Evolutionary conservation across 2,113 vertebrate genomes (phyloP), one percentile per base, ranked within the genome.

Genomic region (Menura novaehollandiae): DNA sequence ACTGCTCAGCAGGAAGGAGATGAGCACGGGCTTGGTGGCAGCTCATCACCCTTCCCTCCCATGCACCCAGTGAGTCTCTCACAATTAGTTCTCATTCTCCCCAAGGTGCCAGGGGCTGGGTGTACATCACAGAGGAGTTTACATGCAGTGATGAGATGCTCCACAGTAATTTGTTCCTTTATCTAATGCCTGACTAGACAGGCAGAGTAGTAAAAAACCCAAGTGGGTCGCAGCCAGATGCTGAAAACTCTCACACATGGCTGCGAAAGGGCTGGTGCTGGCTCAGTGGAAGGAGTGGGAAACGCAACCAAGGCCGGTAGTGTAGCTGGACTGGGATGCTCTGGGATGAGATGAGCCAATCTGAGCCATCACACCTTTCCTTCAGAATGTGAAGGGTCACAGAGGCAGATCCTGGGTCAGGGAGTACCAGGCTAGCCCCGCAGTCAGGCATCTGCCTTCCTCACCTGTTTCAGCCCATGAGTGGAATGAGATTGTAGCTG

Each of bases 121-220:
- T 66, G 55, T 46, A 39, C 23, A 24, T 24, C 75, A 28, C 90
- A 74, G 51, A 63, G 37, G 49, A 84, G n/a, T 44, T 79, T 63
- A 46, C 8, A 43, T 10, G 15, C 21, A 55, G 43, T 44, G 39
- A 84, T 67, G 46, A 81, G 83, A 59, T 64, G 14, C 47, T 80
- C 63, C 4, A 1, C 27, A 21, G 35, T 67, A 63, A 86, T 91
- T 77, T 74, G 32, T 63, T 93, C 30, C 52, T 91, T 94, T 87
- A 93, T 86, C 94, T 95, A 74, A 47, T 17, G 30, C 35, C 69
- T 89, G 77, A 67, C 44, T 51, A 62, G 75, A 67, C 60, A 86
- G 35, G 32, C 44, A 74, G 64, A 80, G 53, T 46, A 56, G 33
- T 28, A 11, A 69, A 76, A 94, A 75, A 32, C 1, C 1, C 52